Conservation (phyloP, 2,797 vertebrate species). For the Sebastes goodei region DNA sequence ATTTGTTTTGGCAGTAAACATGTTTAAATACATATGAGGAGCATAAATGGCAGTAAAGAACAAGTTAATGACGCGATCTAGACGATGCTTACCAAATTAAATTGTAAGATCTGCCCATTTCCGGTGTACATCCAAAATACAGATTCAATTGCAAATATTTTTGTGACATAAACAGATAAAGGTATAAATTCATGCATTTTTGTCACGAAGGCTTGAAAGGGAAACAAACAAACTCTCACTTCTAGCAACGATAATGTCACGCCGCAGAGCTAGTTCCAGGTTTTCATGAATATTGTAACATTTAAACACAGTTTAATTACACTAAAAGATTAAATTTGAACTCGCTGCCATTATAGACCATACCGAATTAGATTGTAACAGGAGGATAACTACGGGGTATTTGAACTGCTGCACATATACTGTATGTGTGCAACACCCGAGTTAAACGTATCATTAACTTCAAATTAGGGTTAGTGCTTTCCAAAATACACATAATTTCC, state of each 20-base stretch:
- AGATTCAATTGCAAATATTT: background rate
- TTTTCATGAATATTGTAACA: background rate
- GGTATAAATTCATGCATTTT: background rate
- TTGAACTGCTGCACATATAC: background rate
- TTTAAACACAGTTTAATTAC: background rate
- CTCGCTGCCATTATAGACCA: background rate
- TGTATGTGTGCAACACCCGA: background rate
- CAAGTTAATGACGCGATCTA: background rate
- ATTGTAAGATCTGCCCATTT: background rate
- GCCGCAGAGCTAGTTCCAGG: background rate
- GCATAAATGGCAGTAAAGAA: background rate
- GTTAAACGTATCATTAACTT: conserved; percentile 12
- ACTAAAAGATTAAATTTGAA: background rate
- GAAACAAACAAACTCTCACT: background rate
- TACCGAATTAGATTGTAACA: background rate
- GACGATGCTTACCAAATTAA: background rate
- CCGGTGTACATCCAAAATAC: background rate
- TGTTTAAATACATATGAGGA: background rate
- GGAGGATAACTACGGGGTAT: background rate
- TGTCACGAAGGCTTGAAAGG: background rate
- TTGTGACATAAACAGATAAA: background rate
- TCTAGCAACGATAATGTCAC: background rate
- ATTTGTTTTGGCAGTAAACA: background rate
- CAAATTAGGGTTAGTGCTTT: conserved; percentile 17
- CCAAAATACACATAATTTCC: conserved; percentile 5